Percentiles rank a stretch among this genome's conserved stretches.
Conservation (phyloP, 2,888 invertebrate species). For the Deilephila porcellus region DNA sequence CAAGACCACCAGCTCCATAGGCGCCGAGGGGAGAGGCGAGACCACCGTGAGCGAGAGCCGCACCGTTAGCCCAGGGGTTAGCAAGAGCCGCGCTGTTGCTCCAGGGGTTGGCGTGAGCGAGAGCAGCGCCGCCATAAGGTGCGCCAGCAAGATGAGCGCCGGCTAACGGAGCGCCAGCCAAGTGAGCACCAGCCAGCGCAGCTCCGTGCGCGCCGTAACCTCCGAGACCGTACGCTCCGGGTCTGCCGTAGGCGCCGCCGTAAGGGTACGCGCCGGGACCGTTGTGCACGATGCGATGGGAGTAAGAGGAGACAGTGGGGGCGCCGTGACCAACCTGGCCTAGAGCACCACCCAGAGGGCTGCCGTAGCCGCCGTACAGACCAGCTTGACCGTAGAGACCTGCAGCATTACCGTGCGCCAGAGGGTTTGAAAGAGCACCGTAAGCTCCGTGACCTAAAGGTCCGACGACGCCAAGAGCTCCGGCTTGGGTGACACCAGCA, state of each 20-base stretch:
- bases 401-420: constrained; percentile 13
- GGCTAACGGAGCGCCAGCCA: not conserved
- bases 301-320: constrained; percentile 47
- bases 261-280: constrained; percentile 38
- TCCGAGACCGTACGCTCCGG: constrained; percentile 36
- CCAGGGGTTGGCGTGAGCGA: constrained; percentile 13
- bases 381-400: constrained; percentile 20
- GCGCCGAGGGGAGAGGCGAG: constrained; percentile 7
- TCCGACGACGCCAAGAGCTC: not conserved
- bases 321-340: constrained; percentile 42
- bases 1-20: constrained; percentile 35
- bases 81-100: not conserved
- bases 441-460: constrained; percentile 16
- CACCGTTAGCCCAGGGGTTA: constrained; percentile 34
- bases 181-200: constrained; percentile 14
- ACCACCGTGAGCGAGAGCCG: constrained; percentile 28
- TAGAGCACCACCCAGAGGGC: constrained; percentile 19
- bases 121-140: not conserved
- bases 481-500: constrained; percentile 20
- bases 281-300: constrained; percentile 41
- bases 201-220: constrained; percentile 32
- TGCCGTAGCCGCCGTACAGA: constrained; percentile 30
- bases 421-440: not conserved
- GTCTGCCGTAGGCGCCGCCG: constrained; percentile 41
- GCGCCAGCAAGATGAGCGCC: not conserved